A percentile compares a stretch with the other conserved stretches of the same genome.
Evolutionary conservation across 1,140 invertebrate species (phyloP).

Genomic region (Camponotus floridanus): DNA sequence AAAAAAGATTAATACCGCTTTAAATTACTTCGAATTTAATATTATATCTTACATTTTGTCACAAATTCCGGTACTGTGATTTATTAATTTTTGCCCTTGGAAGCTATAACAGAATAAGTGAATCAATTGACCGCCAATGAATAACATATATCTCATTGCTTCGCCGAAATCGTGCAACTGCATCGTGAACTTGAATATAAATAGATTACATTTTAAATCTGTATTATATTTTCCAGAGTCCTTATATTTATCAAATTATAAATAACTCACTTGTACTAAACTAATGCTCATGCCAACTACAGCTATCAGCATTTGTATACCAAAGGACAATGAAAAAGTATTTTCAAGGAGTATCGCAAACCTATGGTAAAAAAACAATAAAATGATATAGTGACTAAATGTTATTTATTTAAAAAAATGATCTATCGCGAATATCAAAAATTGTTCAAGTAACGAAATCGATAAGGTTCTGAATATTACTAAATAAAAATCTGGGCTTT

Average conservation of each 20-base stretch:
- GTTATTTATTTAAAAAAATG: not conserved
- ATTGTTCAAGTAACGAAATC: too few species aligned
- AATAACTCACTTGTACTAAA: constrained; percentile 27
- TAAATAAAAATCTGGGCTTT: too few species aligned
- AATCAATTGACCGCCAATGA: constrained; percentile 48
- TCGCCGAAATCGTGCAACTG: not conserved
- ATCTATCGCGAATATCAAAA: not conserved
- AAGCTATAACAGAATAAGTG: constrained; percentile 32
- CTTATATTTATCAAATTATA: not conserved
- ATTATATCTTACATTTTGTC: constrained; percentile 20
- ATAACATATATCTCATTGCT: constrained; percentile 28
- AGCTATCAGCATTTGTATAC: not conserved
- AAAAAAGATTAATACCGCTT: too few species aligned
- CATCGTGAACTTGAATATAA: not conserved
- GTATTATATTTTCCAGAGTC: not conserved
- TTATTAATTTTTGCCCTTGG: constrained; percentile 22
- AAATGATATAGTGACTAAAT: not conserved
- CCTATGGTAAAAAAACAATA: not conserved
- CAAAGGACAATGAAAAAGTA: not conserved
- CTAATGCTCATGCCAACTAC: not conserved
- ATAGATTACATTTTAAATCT: not conserved
- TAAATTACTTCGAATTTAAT: not conserved
- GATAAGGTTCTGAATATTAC: too few species aligned
- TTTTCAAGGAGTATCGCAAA: constrained; percentile 7
- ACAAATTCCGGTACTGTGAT: not conserved